Percentiles rank a stretch among this genome's conserved stretches.
These are phyloP conservation scores for Lagodon rhomboides DNA, from an alignment of 2,797 vertebrate genomes.

Conservation along the genomic window DNA sequence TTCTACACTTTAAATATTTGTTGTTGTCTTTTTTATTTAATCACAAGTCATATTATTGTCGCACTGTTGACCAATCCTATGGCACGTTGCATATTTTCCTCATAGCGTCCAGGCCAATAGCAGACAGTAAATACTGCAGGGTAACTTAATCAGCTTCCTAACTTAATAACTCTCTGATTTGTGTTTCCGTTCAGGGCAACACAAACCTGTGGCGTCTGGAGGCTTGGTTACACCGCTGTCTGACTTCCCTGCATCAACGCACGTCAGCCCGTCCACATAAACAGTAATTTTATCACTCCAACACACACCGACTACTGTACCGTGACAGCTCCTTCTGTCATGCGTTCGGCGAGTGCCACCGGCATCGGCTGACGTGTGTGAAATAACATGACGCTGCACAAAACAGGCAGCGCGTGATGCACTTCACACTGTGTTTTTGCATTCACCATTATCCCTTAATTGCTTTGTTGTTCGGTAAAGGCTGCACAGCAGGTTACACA, in stretches of 20 bases:
- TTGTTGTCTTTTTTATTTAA: too few species aligned
- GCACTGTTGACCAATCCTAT: not conserved
- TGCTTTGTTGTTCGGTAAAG: not conserved
- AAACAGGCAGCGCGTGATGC: not conserved
- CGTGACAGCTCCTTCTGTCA: not conserved
- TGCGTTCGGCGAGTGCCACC: not conserved
- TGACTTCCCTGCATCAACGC: not conserved
- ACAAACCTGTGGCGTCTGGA: not conserved
- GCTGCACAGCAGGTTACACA: not conserved
- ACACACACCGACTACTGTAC: slow-evolving; percentile 1
- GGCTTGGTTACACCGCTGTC: not conserved
- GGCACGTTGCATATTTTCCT: too few species aligned
- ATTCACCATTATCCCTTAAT: not conserved
- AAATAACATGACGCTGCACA: slow-evolving; percentile 12
- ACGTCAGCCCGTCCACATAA: slow-evolving; percentile 4
- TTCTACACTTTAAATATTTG: too few species aligned
- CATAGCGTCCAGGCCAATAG: not conserved
- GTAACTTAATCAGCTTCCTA: not conserved
- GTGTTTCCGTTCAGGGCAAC: not conserved
- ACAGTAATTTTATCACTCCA: slow-evolving; percentile 6
- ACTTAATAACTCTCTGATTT: not conserved
- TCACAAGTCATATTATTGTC: too few species aligned
- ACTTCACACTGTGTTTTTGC: not conserved
- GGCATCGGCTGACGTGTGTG: not conserved
- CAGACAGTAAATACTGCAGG: not conserved